These are phyloP conservation scores for Pogonocherus hispidulus DNA, from an alignment of 2,888 invertebrate genomes.

Conservation along the genomic window DNA sequence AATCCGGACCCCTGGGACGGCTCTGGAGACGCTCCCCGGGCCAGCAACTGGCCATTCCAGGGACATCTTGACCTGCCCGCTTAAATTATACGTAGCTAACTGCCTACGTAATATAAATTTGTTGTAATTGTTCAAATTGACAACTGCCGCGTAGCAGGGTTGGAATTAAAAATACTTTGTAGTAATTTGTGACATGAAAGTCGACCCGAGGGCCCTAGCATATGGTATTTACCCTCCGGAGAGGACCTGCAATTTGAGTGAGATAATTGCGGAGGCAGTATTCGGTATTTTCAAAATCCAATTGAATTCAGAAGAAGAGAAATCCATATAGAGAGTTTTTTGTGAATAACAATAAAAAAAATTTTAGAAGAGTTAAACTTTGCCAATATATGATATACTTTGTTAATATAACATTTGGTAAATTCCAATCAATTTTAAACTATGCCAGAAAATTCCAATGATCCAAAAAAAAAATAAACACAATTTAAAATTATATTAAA, in stretches of 20 bases:
- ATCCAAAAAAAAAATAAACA: too few species aligned
- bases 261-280: constrained; percentile 9
- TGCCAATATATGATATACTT: too few species aligned
- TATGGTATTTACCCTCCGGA: constrained; percentile 1
- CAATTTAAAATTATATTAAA: too few species aligned
- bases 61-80: neutral
- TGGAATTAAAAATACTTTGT: constrained; percentile 15
- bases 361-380: too few species aligned
- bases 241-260: neutral
- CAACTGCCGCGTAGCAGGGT: constrained; percentile 11
- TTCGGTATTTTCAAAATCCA: neutral
- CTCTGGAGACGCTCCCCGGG: too few species aligned
- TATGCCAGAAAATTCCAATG: too few species aligned
- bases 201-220: neutral
- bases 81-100: constrained; percentile 15
- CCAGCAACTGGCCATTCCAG: constrained; percentile 9
- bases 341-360: too few species aligned
- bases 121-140: constrained; percentile 20
- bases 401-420: too few species aligned
- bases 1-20: too few species aligned
- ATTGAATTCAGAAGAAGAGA: neutral
- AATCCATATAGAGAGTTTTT: too few species aligned
- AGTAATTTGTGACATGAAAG: constrained; percentile 19
- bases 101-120: constrained; percentile 21
- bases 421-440: too few species aligned